A percentile compares a stretch with the other conserved stretches of the same genome.
Evolutionary conservation across 1,140 invertebrate species (phyloP).

Genomic region (Uloborus diversus): DNA sequence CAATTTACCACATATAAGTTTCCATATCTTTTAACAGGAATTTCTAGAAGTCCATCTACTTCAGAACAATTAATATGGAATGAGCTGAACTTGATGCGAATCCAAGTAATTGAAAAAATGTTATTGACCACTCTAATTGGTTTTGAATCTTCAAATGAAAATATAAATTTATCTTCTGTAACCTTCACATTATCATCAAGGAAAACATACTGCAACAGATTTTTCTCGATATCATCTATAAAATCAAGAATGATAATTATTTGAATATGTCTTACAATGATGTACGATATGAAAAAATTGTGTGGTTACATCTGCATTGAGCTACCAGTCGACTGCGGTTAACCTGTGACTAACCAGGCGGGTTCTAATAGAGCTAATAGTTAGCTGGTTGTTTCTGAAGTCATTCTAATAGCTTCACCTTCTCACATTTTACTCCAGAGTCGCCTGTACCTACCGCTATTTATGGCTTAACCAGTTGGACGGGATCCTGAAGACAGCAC

Average conservation of each 20-base stretch:
- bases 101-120: constrained; percentile 19
- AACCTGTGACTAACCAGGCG: too few relatives aligned
- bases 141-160: constrained; percentile 49
- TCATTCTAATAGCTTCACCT: too few relatives aligned
- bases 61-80: constrained; percentile 20
- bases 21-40: constrained; percentile 12
- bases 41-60: constrained; percentile 7
- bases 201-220: constrained; percentile 24
- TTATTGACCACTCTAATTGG: constrained; percentile 36
- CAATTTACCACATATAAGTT: constrained; percentile 7
- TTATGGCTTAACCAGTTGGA: too few relatives aligned
- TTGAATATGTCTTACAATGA: too few relatives aligned
- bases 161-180: constrained; percentile 33
- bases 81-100: constrained; percentile 5
- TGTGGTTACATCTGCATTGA: too few relatives aligned
- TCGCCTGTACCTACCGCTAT: too few relatives aligned
- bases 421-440: too few relatives aligned
- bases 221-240: constrained; percentile 30
- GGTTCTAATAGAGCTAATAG: too few relatives aligned
- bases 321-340: too few relatives aligned
- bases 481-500: too few relatives aligned
- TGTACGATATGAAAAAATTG: not conserved
- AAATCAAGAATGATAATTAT: not conserved
- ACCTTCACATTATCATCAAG: not conserved
- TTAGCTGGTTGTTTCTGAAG: too few relatives aligned